Base-by-base conservation (phyloP, 2,797 vertebrate genomes). In the Chrysocyon brachyurus region DNA sequence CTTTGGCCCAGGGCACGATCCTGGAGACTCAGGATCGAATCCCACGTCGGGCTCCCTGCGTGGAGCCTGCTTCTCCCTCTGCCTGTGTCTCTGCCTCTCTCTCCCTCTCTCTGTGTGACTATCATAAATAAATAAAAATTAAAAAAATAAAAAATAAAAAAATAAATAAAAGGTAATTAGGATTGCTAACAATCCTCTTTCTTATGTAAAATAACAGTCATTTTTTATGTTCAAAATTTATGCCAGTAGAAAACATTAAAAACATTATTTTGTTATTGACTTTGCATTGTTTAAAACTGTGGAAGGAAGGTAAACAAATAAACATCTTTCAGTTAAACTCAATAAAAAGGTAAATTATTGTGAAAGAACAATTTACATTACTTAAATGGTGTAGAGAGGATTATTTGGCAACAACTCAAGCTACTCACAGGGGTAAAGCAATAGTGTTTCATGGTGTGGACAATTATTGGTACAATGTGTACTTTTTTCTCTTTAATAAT, bases 401-500 rank as follows among this genome's bases (percentile, higher is more conserved):
- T 96, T 83, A 86, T 78, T 81, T 97, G 96, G 84, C 68, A 92
- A 94, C 31, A 57, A 63, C 84, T 97, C 59, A 92, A 97, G 72
- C 95, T 83, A 90, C 61, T 92, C 57, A 84, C 4, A 73, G 49
- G 64, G 26, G 24, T 40, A 97, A 92, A 89, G 77, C 31, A 96
- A 91, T 85, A 52, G 2, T 17, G 63, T 97, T 98, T 96, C 66
- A 91, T 59, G 73, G 16, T 46, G 33, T 82, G 63, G 54, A 81
- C 78, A 95, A 79, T 95, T 95, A 97, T 88, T 98, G 36, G 17
- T 63, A 90, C 75, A 90, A 87, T 90, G 59, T 95, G 82, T 94
- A 40, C 70, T 57, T 93, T 96, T 81, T 46, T 1, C 31, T 21
- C 36, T n/a, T 97, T 94, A 93, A 97, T 94, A 97, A 96, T 96